Percentiles rank a stretch among this genome's conserved stretches.
These are phyloP conservation scores for Lepisosteus osseus DNA, from an alignment of 2,113 vertebrate genomes.

Conservation along the genomic window DNA sequence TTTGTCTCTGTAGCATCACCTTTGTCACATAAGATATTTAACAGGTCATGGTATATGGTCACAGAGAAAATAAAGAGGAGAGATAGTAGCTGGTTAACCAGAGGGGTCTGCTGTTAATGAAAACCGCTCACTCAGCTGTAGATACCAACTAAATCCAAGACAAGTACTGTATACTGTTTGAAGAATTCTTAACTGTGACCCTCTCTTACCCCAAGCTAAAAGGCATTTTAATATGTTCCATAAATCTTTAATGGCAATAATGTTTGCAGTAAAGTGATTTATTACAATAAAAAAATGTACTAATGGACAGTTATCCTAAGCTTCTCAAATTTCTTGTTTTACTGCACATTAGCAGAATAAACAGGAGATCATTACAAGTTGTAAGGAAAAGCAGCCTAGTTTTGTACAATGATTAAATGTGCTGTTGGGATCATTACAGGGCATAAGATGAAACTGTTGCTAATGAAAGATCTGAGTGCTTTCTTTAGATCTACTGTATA, in stretches of 20 bases:
- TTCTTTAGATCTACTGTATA: neutral
- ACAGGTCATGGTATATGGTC: conserved; percentile 39
- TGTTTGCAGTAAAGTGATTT: conserved; percentile 23
- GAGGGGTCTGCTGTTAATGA: conserved; percentile 20
- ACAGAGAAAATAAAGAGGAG: conserved; percentile 12
- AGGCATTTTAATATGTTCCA: conserved; percentile 15
- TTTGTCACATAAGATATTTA: conserved; percentile 30
- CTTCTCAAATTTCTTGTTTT: conserved; percentile 10
- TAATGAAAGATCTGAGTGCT: conserved; percentile 1
- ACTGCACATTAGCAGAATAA: conserved; percentile 13
- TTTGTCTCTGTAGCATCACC: too few species aligned
- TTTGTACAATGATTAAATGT: conserved; percentile 2
- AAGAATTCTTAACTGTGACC: conserved; percentile 22
- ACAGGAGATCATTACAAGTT: conserved; percentile 14
- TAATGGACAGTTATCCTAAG: conserved; percentile 10
- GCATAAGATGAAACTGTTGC: neutral
- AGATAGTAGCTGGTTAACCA: too few species aligned
- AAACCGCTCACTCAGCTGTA: conserved; percentile 18
- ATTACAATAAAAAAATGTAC: conserved; percentile 15
- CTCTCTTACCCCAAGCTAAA: conserved; percentile 10
- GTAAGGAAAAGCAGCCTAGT: neutral
- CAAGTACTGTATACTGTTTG: conserved; percentile 4
- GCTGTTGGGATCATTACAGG: conserved; percentile 1
- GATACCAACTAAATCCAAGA: neutral
- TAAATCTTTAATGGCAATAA: conserved; percentile 17